Base-by-base conservation (phyloP, 2,888 invertebrate species). In the Microplitis deprimator region DNA sequence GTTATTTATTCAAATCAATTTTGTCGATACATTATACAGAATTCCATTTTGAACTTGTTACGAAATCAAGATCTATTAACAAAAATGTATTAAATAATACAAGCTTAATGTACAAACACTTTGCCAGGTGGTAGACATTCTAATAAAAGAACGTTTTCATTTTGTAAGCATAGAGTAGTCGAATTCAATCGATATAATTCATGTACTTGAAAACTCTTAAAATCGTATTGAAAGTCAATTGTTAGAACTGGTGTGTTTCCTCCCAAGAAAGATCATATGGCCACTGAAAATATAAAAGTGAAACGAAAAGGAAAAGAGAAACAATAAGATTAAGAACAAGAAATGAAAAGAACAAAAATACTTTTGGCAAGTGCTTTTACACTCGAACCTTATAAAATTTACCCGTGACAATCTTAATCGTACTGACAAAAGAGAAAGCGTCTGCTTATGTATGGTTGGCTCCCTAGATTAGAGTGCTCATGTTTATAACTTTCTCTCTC, bases 371-470 rank as follows among this genome's bases (percentile, higher is more conserved):
- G 71, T 76, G 71, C 71, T 76, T 60, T 16, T 17, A 40, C 60
- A 72, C 67, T 79, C 62, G 73, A 60, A 78, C 72, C 75, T 68
- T 71, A 69, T 65, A 64, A 79, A 79, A 82, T 83, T 81, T 81
- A 62, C 73, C 81, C 78, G 80, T 81, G 81, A 81, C 83, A 84
- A 84, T 85, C 84, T 85, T 78, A 79, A 81, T 82, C 79, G 82
- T 81, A 82, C 81, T 81, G 77, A 72, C 76, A 68, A 68, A 29
- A 70, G 71, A 71, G 60, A 62, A 71, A 71, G 38, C 62, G 61
- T 71, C 62, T 71, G 62, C 61, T 39, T 39, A 20, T 61, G 60
- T 39, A 16, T 61, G 61, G 71, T 71, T 71, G 71, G 71, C 71
- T 71, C 71, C 17, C 20, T 39, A 16, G 40, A 71, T 71, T 39